Percentiles rank a stretch among this genome's conserved stretches.
These are phyloP conservation scores for Diplazon laetatorius DNA, from an alignment of 2,888 invertebrate species.

Conservation along the genomic window DNA sequence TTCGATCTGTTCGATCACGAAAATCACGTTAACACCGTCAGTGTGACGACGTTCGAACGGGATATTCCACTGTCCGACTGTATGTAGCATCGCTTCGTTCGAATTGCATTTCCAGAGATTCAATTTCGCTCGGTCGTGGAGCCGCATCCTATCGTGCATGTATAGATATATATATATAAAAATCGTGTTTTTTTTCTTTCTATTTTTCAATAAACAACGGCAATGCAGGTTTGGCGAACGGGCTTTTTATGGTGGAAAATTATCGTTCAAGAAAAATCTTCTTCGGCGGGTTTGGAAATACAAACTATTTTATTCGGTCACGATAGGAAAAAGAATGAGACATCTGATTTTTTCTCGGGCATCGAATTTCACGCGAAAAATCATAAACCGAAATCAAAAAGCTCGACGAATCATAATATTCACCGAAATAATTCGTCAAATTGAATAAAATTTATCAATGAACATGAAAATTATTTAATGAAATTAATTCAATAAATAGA, in stretches of 20 bases:
- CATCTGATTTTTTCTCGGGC: slow-evolving; percentile 21
- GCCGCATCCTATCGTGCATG: slow-evolving; percentile 19
- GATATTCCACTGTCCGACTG: slow-evolving; percentile 32
- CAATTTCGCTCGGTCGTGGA: slow-evolving; percentile 45
- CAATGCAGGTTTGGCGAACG: slow-evolving; percentile 30
- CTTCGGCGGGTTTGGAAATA: slow-evolving; percentile 1
- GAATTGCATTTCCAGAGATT: slow-evolving; percentile 63
- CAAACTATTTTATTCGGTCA: slow-evolving; percentile 36
- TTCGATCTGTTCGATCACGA: slow-evolving; percentile 35
- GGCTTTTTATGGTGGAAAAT: slow-evolving; percentile 34
- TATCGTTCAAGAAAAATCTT: slow-evolving; percentile 43
- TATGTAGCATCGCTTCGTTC: slow-evolving; percentile 45
- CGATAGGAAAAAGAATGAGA: slow-evolving; percentile 17
- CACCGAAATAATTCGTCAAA: no score
- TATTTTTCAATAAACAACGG: slow-evolving; percentile 57
- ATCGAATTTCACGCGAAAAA: no score
- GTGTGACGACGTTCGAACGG: slow-evolving; percentile 19
- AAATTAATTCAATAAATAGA: no score
- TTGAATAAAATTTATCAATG: no score
- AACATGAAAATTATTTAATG: slow-evolving; percentile 1
- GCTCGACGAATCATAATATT: no score
- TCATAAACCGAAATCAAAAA: slow-evolving; percentile 30
- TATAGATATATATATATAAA: slow-evolving; percentile 44
- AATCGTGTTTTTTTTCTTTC: slow-evolving; percentile 46
- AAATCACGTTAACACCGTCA: slow-evolving; percentile 46